These are phyloP conservation scores for Oreochromis tanganicae DNA, from an alignment of 2,113 vertebrate genomes.

Conservation along the genomic window DNA sequence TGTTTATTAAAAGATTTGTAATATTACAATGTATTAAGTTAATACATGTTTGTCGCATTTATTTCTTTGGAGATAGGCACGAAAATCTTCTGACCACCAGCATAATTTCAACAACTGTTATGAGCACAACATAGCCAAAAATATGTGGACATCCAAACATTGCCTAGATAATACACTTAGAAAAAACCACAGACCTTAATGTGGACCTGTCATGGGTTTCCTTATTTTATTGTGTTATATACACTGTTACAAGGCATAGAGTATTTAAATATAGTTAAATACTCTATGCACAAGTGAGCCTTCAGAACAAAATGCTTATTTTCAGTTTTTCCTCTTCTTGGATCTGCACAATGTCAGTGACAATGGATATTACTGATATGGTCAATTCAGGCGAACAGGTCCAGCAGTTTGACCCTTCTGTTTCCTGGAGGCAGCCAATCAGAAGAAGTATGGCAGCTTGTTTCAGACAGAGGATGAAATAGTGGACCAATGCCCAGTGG, in stretches of 20 bases:
- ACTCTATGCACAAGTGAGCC: neutral
- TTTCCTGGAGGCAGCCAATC: neutral
- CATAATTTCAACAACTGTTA: neutral
- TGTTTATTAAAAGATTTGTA: neutral
- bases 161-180: rapidly evolving
- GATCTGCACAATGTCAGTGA: neutral
- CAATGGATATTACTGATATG: rapidly evolving
- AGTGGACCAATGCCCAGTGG: neutral
- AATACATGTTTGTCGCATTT: neutral
- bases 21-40: neutral
- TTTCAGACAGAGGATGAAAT: neutral
- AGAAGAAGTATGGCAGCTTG: neutral
- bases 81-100: neutral
- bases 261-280: neutral
- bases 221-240: neutral
- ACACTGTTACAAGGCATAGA: neutral
- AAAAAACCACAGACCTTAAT: rapidly evolving
- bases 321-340: neutral
- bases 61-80: neutral
- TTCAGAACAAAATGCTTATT: neutral
- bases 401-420: neutral
- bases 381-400: rapidly evolving
- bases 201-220: neutral
- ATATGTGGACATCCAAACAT: neutral
- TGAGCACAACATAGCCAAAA: neutral